These are phyloP conservation scores for Caenorhabditis briggsae DNA, from an alignment of 1,140 invertebrate genomes.

Conservation along the genomic window DNA sequence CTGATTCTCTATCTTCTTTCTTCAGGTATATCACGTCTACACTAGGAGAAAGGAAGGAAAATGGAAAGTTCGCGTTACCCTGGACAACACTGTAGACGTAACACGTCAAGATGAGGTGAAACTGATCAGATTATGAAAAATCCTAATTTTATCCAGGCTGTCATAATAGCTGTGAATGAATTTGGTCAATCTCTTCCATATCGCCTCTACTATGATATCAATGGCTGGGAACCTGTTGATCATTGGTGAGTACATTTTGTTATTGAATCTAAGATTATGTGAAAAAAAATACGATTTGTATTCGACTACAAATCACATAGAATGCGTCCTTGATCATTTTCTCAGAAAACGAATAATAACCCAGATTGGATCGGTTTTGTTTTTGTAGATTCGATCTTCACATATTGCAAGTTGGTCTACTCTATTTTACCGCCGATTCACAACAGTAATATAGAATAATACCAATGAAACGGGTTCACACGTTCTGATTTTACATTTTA, in stretches of 20 bases:
- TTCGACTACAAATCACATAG: neutral
- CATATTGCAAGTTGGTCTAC: no score
- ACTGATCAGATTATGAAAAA: neutral
- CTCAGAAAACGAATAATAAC: neutral
- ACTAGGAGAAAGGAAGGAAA: no score
- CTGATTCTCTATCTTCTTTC: no score
- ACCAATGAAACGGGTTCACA: no score
- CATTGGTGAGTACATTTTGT: neutral
- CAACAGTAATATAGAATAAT: no score
- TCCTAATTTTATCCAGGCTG: constrained; percentile 2
- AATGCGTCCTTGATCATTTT: neutral
- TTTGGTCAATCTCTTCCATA: constrained; percentile 35
- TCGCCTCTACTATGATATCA: neutral
- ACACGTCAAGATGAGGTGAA: constrained; percentile 28
- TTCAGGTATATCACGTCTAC: no score
- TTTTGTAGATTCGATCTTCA: no score
- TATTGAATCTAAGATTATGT: neutral
- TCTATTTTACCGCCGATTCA: no score
- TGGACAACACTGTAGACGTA: neutral
- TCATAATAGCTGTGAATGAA: constrained; percentile 55
- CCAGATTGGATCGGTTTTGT: no score
- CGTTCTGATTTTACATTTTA: no score
- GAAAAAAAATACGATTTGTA: neutral
- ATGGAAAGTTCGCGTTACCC: no score
- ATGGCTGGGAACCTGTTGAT: constrained; percentile 15